phyloP scores from a whole-genome alignment of 2,113 vertebrate genomes.

The Aldabrachelys gigantea region DNA sequence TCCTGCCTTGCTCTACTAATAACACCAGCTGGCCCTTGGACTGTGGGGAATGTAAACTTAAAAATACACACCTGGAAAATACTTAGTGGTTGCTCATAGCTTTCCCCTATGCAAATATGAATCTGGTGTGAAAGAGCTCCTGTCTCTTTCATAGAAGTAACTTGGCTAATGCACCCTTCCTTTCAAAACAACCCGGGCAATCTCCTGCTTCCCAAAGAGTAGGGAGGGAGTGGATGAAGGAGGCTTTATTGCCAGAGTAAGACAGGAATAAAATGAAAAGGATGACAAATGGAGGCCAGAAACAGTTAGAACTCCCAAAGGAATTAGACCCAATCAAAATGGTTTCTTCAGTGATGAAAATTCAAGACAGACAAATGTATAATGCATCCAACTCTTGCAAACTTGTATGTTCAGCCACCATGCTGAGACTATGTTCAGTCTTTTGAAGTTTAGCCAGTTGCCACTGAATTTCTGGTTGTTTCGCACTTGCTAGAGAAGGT shows the following conservation, averaged over 20 bases:
- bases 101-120: neutral
- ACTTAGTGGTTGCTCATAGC: neutral
- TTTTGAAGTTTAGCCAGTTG: conserved; percentile 66
- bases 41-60: neutral
- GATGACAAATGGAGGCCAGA: conserved; percentile 35
- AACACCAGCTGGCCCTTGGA: neutral
- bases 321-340: conserved; percentile 43
- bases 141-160: neutral
- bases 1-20: no score
- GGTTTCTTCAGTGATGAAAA: conserved; percentile 45
- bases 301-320: neutral
- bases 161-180: neutral
- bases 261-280: conserved; percentile 6
- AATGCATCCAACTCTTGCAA: conserved; percentile 25
- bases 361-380: neutral
- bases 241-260: neutral
- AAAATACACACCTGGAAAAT: neutral
- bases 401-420: neutral
- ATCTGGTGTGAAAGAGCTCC: neutral
- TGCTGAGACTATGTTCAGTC: conserved; percentile 35
- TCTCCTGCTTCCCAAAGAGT: neutral
- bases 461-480: conserved; percentile 48
- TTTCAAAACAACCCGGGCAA: neutral
- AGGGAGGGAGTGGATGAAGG: conserved; percentile 14
- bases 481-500: conserved; percentile 25